These are phyloP conservation scores for Octodonta nipae DNA, from an alignment of 2,888 invertebrate genomes.

Conservation along the genomic window DNA sequence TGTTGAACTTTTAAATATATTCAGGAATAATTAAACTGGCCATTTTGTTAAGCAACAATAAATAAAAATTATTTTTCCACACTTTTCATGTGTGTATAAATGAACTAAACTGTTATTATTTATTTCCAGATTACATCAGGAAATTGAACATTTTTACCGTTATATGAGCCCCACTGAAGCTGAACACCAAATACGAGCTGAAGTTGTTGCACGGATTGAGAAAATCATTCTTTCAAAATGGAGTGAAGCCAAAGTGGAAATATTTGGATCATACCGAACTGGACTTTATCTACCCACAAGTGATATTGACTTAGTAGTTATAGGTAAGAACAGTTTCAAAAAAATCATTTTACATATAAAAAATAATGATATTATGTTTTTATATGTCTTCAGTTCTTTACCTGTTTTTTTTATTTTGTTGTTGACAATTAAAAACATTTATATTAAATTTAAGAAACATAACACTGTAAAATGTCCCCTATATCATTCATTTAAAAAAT, in stretches of 20 bases:
- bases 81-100: too few relatives aligned
- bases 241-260: slow-evolving; percentile 89
- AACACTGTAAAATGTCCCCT: too few relatives aligned
- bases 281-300: slow-evolving; percentile 95
- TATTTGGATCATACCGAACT: slow-evolving; percentile 95
- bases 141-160: slow-evolving; percentile 90
- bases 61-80: too few relatives aligned
- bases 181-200: slow-evolving; percentile 77
- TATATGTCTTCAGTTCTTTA: too few relatives aligned
- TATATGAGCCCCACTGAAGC: slow-evolving; percentile 89
- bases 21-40: too few relatives aligned
- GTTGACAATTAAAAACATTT: not conserved
- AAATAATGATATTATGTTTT: too few relatives aligned
- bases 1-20: too few relatives aligned
- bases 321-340: slow-evolving; percentile 43
- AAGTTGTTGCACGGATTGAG: slow-evolving; percentile 81
- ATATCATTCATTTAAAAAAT: too few relatives aligned
- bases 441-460: too few relatives aligned
- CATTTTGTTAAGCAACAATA: too few relatives aligned
- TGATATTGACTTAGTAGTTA: slow-evolving; percentile 53
- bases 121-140: slow-evolving; percentile 72
- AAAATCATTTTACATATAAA: not conserved
- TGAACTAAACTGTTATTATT: too few relatives aligned
- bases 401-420: not conserved
- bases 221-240: slow-evolving; percentile 76